Evolutionary conservation across 2,888 invertebrate genomes (phyloP), one percentile per base, ranked within the genome.

Genomic region (Drosophila cracens): DNA sequence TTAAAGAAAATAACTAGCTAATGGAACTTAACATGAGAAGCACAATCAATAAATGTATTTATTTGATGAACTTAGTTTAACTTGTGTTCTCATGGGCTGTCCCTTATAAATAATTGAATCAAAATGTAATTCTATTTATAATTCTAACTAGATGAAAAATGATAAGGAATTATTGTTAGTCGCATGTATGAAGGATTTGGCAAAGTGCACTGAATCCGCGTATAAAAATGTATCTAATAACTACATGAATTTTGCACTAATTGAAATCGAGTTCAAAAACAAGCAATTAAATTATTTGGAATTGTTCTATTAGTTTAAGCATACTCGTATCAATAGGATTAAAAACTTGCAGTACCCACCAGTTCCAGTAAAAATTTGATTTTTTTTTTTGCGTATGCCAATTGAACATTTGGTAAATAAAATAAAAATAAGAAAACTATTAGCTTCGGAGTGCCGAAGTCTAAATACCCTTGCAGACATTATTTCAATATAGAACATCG

Each of bases 1-100:
- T 89, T 89, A 76, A 76, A 40, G 40, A 87, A 85, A 87, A 74
- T 70, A 89, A 74, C 82, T 90, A 80, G 63, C 86, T 89, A 89
- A 67, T 46, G 21, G 59, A 53, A 25, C 51, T 31, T 48, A 31
- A 40, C 67, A 67, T 43, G 36, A 46, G 57, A 66, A 59, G 36
- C 49, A 51, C 52, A 63, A 58, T 40, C 18, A 38, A 11, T n/a
- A 34, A 57, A 46, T 34, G 21, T 54, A 34, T 54, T 16, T 3
- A 18, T 7, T 61, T 61, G 16, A 46, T 46, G 25, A 46, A 8
- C 8, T 25, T 25, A 25, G 36, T 46, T 61, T 10, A 53, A 25
- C 58, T 57, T 38, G 34, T 67, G 51, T 54, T 63, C 51, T 33
- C 51, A 46, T 48, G 60, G 53, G n/a, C 29, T 49, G 36, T n/a